phyloP scores from a whole-genome alignment of 2,797 vertebrate species.

The Enteromius anoplus region DNA sequence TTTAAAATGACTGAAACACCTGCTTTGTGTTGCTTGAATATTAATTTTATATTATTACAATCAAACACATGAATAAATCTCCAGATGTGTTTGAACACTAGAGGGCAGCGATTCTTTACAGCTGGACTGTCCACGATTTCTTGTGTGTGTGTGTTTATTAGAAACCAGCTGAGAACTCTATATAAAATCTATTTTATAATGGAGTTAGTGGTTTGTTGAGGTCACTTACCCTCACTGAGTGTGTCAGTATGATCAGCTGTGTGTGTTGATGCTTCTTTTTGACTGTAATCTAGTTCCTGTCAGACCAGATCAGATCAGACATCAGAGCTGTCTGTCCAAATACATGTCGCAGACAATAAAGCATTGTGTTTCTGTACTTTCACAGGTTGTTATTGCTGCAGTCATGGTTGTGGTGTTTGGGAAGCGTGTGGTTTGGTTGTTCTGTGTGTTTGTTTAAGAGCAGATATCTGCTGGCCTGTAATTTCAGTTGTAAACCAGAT shows the following conservation, averaged over 20 bases:
- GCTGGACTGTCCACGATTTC: not conserved
- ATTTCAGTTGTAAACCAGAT: not conserved
- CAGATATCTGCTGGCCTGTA: not conserved
- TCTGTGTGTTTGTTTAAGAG: conserved; percentile 15
- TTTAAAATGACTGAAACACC: not conserved
- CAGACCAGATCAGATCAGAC: conserved; percentile 33
- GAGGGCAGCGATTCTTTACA: conserved; percentile 61
- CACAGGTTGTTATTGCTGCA: not conserved
- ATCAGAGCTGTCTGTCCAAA: conserved; percentile 39
- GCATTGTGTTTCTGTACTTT: not conserved
- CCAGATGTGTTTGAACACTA: conserved; percentile 58
- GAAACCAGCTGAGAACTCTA: not conserved
- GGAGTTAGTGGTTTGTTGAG: not conserved
- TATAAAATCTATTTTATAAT: not conserved
- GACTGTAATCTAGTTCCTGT: not conserved
- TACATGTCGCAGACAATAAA: not conserved
- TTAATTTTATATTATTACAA: not conserved
- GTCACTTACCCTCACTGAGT: not conserved
- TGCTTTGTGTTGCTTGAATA: not conserved
- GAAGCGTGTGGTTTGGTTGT: conserved; percentile 20
- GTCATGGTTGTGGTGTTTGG: conserved; percentile 7
- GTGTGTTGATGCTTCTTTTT: not conserved
- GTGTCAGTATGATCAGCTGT: not conserved
- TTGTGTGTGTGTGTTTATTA: not conserved
- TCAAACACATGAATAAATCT: not conserved